phyloP scores from a whole-genome alignment of 2,888 invertebrate species.

The Neelides folsomi region DNA sequence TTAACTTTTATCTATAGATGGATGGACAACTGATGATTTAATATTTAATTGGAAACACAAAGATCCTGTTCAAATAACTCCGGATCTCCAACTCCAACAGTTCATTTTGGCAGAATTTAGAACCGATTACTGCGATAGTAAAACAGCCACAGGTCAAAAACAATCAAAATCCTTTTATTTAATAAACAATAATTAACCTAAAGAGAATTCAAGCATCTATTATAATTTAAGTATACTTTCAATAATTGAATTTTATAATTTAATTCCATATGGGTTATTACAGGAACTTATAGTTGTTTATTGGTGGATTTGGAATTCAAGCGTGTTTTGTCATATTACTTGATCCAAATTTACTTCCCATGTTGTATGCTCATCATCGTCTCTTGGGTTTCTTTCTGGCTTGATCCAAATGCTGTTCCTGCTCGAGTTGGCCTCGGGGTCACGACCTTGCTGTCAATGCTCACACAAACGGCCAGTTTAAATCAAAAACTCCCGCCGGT shows the following conservation, averaged over 20 bases:
- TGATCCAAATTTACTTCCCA: constrained; percentile 97
- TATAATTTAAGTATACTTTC: too few relatives aligned
- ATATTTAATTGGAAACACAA: constrained; percentile 91
- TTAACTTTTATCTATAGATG: constrained; percentile 67
- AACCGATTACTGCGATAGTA: constrained; percentile 90
- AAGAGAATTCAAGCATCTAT: too few relatives aligned
- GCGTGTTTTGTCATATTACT: constrained; percentile 96
- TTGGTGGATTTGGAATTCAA: constrained; percentile 91
- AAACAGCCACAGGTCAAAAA: constrained; percentile 73
- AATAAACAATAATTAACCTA: too few relatives aligned
- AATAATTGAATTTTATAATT: too few relatives aligned
- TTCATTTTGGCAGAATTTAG: constrained; percentile 87
- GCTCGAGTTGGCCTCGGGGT: constrained; percentile 88
- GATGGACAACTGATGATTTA: constrained; percentile 90
- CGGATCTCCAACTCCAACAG: constrained; percentile 79
- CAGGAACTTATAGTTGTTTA: constrained; percentile 95
- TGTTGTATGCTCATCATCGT: constrained; percentile 96
- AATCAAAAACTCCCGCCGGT: constrained; percentile 92
- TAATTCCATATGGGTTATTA: too few relatives aligned
- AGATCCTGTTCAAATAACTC: constrained; percentile 86
- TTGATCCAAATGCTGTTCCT: constrained; percentile 88
- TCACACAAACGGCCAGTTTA: constrained; percentile 81
- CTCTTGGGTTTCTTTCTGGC: constrained; percentile 93
- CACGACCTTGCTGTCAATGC: constrained; percentile 91
- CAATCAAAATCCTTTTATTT: too few relatives aligned